A percentile compares a stretch with the other conserved stretches of the same genome.
Evolutionary conservation across 2,113 vertebrate species (phyloP).

Genomic region (Synodontis membranacea): DNA sequence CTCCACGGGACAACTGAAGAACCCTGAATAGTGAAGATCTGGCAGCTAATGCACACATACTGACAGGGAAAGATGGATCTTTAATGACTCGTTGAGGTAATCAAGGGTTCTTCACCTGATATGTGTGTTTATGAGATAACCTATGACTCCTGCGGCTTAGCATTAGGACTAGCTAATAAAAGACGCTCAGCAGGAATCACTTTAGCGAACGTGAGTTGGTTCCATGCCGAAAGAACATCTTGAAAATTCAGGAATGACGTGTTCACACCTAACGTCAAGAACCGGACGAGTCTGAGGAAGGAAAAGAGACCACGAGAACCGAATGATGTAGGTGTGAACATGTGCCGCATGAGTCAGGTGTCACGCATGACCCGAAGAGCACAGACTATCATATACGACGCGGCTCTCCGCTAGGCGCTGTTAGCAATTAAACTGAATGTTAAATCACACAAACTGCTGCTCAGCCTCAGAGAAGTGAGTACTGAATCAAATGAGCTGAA

Average conservation of each 20-base stretch:
- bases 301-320: neutral
- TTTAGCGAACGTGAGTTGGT: neutral
- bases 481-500: neutral
- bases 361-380: neutral
- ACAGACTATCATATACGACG: too few species aligned
- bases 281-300: neutral
- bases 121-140: neutral
- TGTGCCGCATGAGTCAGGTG: neutral
- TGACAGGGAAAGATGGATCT: neutral
- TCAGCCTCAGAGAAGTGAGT: neutral
- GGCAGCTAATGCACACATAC: neutral
- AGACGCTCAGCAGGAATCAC: neutral
- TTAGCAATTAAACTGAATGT: neutral
- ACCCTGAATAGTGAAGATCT: neutral
- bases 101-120: neutral
- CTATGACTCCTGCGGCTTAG: neutral
- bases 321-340: neutral
- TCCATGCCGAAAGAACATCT: neutral
- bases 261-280: neutral
- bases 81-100: neutral
- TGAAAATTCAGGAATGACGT: neutral
- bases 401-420: too few species aligned
- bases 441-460: neutral
- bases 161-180: neutral
- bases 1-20: neutral